Base-by-base conservation (phyloP, 2,797 vertebrate genomes). In the Crenuchus spilurus region DNA sequence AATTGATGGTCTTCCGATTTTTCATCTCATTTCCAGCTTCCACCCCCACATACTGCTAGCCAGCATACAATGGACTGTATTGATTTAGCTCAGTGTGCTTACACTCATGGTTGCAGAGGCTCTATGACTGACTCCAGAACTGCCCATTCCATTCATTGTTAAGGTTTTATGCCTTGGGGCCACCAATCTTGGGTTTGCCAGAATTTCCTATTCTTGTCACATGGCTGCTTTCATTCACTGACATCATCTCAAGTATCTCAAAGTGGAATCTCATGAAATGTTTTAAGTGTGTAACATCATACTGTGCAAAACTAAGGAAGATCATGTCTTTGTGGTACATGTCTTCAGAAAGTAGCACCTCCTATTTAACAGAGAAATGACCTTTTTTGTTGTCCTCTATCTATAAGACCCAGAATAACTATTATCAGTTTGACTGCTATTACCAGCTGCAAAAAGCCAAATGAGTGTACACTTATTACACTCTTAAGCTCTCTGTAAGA, bases 51-150 rank as follows among this genome's bases (percentile, higher is more conserved):
- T 7, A 28, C 39, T 39, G 18, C 26, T 71, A 54, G 30, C 65
- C 20, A 77, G 75, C 70, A 82, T 81, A 86, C 85, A 89, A 82
- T 82, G 86, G 84, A 52, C 14, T 11, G 52, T 57, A 79, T 85
- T 81, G 80, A 81, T 84, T 42, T 54, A 30, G 30, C 18, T 37
- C 68, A 69, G 76, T n/a, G n/a, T n/a, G n/a, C n/a, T n/a, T n/a
- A n/a, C 71, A 28, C 48, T 41, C 16, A 61, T 33, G 44, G 24
- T n/a, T 31, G 49, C 13, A n/a, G 62, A 30, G 33, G 28, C 63
- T 61, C 33, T 74, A 46, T 35, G 49, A 69, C 48, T 62, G 46
- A 55, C 33, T 76, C 39, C 13, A 33, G 41, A 31, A 61, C 58
- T 55, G 49, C 6, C 52, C n/a, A 9, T 70, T 70, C 13, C 54